phyloP scores from a whole-genome alignment of 2,797 vertebrate genomes.

The Pelobates cultripes region DNA sequence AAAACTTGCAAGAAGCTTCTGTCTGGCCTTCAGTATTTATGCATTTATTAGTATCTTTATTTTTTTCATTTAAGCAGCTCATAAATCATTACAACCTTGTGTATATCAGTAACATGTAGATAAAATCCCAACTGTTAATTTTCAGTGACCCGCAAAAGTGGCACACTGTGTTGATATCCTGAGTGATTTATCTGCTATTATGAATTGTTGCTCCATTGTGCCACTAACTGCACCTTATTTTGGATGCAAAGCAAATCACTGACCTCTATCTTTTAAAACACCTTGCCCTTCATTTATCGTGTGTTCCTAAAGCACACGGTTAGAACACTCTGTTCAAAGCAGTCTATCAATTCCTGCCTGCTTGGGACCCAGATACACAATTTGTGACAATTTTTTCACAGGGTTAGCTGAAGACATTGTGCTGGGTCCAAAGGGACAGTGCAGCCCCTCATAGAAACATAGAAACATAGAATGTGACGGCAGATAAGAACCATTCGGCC shows the following conservation, averaged over 20 bases:
- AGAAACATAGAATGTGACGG: no score
- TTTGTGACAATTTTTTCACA: not conserved
- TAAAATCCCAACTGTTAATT: slow-evolving; percentile 39
- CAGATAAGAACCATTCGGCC: no score
- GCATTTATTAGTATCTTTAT: not conserved
- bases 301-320: not conserved
- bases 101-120: slow-evolving; percentile 27
- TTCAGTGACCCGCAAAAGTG: slow-evolving; percentile 35
- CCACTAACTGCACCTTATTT: slow-evolving; percentile 24
- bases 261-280: slow-evolving; percentile 6
- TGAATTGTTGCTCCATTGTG: slow-evolving; percentile 27
- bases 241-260: slow-evolving; percentile 13
- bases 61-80: not conserved
- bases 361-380: not conserved
- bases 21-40: not conserved
- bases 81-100: slow-evolving; percentile 12
- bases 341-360: not conserved
- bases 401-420: no score
- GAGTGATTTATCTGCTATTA: slow-evolving; percentile 37
- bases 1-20: not conserved
- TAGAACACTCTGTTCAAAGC: not conserved
- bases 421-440: no score
- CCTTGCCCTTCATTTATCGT: not conserved
- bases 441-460: no score
- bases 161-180: not conserved